Base-by-base conservation (phyloP, 2,888 invertebrate genomes). In the Habrosyne pyritoides region DNA sequence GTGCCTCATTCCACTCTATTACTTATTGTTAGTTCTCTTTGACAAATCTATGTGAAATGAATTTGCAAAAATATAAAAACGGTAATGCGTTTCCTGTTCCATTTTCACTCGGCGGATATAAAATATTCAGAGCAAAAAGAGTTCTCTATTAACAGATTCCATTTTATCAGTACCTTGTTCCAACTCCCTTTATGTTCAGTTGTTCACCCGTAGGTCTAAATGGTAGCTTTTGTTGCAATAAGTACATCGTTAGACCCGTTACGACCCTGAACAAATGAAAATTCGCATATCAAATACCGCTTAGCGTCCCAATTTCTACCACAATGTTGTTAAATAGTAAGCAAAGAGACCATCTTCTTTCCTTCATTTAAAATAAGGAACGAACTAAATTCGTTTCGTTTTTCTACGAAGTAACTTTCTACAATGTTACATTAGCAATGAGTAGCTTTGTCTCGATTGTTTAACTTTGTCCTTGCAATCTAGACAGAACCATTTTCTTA, bases 221-320 rank as follows among this genome's bases (percentile, higher is more conserved):
- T 54, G 33, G 46, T 14, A 49, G 12, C 42, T 50, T 57, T 47
- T 58, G 46, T 57, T 51, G 47, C 52, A 57, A 55, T 33, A 56
- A 54, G 21, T 49, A 21, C 4, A 8, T 53, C 50, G 22, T 53
- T 53, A 49, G 28, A 21, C 42, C 18, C 18, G 14, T 42, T 18
- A 42, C 18, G 42, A 42, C 18, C 42, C 42, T 18, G 42, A n/a
- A 42, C 14, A 2, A 18, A 42, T 42, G 42, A 18, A 18, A 14
- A 42, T 42, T 42, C 42, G 42, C 18, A 42, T 42, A 42, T n/a
- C 42, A 42, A 42, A 42, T 42, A 42, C 42, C 18, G 42, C 14
- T 42, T 42, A 42, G 42, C 42, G 42, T 42, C 42, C 42, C 42
- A 42, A 42, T 42, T 42, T 36, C 7, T 18, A 8, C 42, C 42